Evolutionary conservation across 2,113 vertebrate genomes (phyloP).

Genomic region (Arenaria interpres): DNA sequence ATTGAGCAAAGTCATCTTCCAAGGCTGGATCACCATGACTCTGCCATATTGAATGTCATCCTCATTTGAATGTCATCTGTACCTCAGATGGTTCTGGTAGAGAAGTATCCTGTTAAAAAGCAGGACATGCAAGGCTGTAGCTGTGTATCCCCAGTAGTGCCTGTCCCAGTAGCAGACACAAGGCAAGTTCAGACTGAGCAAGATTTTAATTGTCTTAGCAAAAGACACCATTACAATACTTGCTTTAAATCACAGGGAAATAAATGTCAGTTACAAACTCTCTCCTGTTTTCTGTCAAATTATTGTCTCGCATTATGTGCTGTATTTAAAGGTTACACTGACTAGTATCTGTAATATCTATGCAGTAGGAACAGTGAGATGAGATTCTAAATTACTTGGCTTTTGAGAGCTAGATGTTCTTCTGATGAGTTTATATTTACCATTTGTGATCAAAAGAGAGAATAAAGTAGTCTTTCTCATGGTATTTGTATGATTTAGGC

Average conservation of each 20-base stretch:
- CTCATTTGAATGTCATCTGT: neutral
- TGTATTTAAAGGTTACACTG: neutral
- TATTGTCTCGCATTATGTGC: neutral
- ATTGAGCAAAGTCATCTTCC: neutral
- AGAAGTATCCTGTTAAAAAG: neutral
- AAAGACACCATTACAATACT: neutral
- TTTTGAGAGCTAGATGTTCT: neutral
- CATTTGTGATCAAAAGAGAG: neutral
- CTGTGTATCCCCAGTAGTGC: neutral
- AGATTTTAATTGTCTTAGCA: neutral
- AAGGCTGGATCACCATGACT: neutral
- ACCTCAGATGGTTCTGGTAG: neutral
- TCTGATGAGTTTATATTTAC: neutral
- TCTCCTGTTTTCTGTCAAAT: neutral
- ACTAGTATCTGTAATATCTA: neutral
- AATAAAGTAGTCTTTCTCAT: neutral
- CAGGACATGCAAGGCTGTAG: neutral
- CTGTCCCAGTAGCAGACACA: neutral
- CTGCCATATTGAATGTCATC: neutral
- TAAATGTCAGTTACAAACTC: neutral
- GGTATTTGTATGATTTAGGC: neutral
- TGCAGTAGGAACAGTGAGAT: neutral
- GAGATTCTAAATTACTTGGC: neutral
- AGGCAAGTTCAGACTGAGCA: neutral
- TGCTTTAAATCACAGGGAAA: neutral